Base-by-base conservation (phyloP, 1,140 invertebrate genomes). In the Drosophila pruinosa region DNA sequence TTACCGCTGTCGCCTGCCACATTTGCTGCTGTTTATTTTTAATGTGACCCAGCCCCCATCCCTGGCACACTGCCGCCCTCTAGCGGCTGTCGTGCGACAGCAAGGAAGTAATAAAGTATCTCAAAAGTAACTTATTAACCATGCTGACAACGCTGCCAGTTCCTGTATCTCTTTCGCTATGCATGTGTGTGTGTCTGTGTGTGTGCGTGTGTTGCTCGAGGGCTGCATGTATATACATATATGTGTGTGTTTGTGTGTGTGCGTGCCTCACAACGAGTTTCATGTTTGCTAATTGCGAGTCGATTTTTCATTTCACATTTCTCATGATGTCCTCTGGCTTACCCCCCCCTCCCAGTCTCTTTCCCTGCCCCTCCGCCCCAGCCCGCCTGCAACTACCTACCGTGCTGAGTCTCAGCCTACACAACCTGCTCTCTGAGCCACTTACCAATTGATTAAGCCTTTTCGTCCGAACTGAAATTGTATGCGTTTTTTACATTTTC, bases 261-360 rank as follows among this genome's bases (percentile, higher is more conserved):
- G 24, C n/a, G 10, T 45, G 31, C 7, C 15, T 41, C 19, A 12
- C 21, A 52, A 71, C 58, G 62, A 86, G 74, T 72, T 81, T 86
- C 78, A 86, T 88, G 82, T 86, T 82, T 89, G 81, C 86, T 89
- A 89, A 89, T 89, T 89, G 86, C 86, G 73, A 81, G 78, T 89
- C 78, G 81, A 86, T 86, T 88, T 88, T 88, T 88, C 82, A 88
- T 88, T 88, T 81, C 78, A 71, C 81, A 88, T 78, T 88, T 88
- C 68, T 88, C 82, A 69, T 77, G 73, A 86, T 73, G 61, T 19
- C 3, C n/a, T 19, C 38, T 6, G 0, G 1, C 2, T 3, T 4
- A n/a, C 19, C n/a, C 1, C 2, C 19, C 15, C 19, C 7, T 7
- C 10, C 6, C n/a, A 10, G 3, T 1, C 6, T 3, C 1, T 31